These are phyloP conservation scores for Borostomias antarcticus DNA, from an alignment of 2,797 vertebrate genomes.

Conservation along the genomic window DNA sequence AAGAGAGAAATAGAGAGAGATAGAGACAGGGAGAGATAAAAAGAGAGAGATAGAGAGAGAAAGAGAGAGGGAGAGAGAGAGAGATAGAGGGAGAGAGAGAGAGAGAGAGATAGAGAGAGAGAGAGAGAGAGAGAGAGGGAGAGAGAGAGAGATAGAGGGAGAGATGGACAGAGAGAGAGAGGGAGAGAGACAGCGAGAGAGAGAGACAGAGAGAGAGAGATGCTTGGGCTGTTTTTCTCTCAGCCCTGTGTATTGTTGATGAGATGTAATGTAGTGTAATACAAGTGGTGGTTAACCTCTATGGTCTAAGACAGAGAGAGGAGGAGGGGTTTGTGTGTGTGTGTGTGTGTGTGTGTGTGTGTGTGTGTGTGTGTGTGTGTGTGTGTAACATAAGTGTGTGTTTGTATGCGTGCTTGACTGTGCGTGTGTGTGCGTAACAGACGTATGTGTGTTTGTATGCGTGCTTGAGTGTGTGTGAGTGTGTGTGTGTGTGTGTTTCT, in stretches of 20 bases:
- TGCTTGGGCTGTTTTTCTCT: conserved; percentile 57
- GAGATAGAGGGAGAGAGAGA: conserved; percentile 37
- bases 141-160: conserved; percentile 41
- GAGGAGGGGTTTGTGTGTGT: neutral
- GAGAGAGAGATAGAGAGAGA: conserved; percentile 38
- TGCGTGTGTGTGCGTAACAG: neutral
- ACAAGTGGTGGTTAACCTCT: conserved; percentile 82
- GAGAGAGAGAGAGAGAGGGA: conserved; percentile 10
- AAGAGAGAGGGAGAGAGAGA: conserved; percentile 23
- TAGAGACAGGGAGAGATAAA: conserved; percentile 26
- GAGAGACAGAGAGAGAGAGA: conserved; percentile 33
- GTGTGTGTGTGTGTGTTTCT: neutral
- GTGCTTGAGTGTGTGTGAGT: neutral
- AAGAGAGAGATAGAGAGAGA: conserved; percentile 42
- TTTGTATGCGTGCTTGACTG: neutral
- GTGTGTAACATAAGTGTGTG: too few species aligned
- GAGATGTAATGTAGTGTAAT: conserved; percentile 77
- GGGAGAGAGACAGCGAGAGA: conserved; percentile 26
- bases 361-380: neutral
- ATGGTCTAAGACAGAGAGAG: conserved; percentile 50
- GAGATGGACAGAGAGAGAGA: conserved; percentile 34
- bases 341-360: neutral
- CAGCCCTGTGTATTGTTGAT: conserved; percentile 60
- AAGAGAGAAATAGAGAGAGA: conserved; percentile 31
- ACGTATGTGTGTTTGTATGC: neutral